Conservation (phyloP, 2,888 invertebrate genomes). For the Reticulitermes lucifugus region DNA sequence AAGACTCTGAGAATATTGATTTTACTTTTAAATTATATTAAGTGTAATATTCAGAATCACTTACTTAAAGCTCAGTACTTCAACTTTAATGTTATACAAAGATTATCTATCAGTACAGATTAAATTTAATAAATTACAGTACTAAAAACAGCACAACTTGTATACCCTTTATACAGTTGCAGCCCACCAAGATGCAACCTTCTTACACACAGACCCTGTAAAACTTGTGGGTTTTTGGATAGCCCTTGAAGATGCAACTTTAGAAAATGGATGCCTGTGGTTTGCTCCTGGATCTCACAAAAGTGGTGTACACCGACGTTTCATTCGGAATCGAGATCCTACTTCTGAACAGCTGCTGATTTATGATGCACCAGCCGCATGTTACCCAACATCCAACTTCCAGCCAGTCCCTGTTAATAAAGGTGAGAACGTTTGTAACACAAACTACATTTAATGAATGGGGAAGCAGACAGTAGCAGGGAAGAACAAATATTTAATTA, state of each 20-base stretch:
- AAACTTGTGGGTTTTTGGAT: conserved; percentile 93
- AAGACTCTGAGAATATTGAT: too few relatives aligned
- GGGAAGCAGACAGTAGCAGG: too few relatives aligned
- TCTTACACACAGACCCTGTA: conserved; percentile 84
- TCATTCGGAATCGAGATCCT: conserved; percentile 77
- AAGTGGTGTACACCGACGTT: conserved; percentile 79
- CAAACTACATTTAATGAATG: not conserved
- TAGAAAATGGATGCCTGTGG: conserved; percentile 95
- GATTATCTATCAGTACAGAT: too few relatives aligned
- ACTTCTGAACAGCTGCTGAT: conserved; percentile 70
- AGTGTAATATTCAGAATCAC: too few relatives aligned
- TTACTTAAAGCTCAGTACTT: too few relatives aligned
- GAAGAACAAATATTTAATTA: too few relatives aligned
- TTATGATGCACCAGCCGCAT: conserved; percentile 76
- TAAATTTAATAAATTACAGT: too few relatives aligned
- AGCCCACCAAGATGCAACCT: conserved; percentile 90
- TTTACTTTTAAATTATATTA: too few relatives aligned
- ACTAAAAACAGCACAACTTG: too few relatives aligned
- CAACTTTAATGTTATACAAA: too few relatives aligned
- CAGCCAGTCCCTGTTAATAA: conserved; percentile 83
- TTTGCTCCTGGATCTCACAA: conserved; percentile 93
- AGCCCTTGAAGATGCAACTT: conserved; percentile 91
- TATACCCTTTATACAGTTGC: conserved; percentile 67
- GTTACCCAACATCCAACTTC: conserved; percentile 81
- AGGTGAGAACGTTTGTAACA: conserved; percentile 68